These are phyloP conservation scores for Pangasius macronema DNA, from an alignment of 2,797 vertebrate species.

Conservation along the genomic window DNA sequence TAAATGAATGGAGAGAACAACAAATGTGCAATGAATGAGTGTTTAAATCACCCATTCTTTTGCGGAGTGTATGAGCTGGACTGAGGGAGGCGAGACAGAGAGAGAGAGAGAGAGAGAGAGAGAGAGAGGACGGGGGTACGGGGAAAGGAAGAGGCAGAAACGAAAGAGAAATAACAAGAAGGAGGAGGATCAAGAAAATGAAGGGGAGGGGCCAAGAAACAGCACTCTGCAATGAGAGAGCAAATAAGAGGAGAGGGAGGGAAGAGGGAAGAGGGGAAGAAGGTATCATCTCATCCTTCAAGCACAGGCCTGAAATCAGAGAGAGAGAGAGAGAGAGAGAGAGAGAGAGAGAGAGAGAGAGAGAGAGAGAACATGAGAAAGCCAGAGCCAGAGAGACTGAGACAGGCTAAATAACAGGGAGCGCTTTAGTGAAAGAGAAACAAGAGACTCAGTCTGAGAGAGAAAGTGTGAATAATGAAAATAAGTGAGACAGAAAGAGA, in stretches of 20 bases:
- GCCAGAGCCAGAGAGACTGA: background rate
- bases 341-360: background rate
- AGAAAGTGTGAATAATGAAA: slow-evolving; percentile 26
- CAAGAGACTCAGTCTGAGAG: background rate
- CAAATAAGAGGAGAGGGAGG: background rate
- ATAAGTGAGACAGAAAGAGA: background rate
- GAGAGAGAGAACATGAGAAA: background rate
- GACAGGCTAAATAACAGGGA: background rate
- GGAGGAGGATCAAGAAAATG: background rate
- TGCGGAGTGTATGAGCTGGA: background rate
- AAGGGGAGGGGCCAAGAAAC: background rate
- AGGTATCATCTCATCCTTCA: slow-evolving; percentile 3
- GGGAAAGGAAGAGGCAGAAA: slow-evolving; percentile 47
- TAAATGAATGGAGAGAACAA: background rate
- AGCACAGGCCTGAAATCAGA: background rate
- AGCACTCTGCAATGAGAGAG: slow-evolving; percentile 13
- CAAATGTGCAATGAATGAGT: background rate
- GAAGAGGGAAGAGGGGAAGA: background rate
- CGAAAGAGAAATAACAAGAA: slow-evolving; percentile 2
- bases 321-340: background rate
- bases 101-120: background rate
- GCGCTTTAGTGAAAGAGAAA: background rate
- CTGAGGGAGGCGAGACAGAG: background rate
- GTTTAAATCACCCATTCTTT: slow-evolving; percentile 2
- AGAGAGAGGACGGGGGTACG: slow-evolving; percentile 11